phyloP scores from a whole-genome alignment of 2,113 vertebrate species.

The Alosa alosa region DNA sequence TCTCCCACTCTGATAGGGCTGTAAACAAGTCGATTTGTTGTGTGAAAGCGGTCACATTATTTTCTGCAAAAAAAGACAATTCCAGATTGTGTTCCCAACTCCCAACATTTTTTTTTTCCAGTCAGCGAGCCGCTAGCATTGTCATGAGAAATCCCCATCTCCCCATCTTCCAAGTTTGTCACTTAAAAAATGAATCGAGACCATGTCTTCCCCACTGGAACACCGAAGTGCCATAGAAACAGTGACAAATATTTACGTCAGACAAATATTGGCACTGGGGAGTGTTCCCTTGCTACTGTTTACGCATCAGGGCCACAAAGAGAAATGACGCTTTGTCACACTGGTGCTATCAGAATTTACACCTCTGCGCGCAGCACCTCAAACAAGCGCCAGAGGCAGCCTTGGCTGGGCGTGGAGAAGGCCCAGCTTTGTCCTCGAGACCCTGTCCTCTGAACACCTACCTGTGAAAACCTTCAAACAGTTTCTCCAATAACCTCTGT shows the following conservation, averaged over 20 bases:
- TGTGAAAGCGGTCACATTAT: background rate
- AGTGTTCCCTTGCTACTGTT: constrained; percentile 59
- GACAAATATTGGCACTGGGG: constrained; percentile 67
- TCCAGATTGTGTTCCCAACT: background rate
- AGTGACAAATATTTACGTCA: constrained; percentile 76
- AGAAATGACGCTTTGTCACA: constrained; percentile 68
- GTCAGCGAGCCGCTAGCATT: constrained; percentile 47
- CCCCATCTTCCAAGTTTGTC: constrained; percentile 67
- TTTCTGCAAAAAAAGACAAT: constrained; percentile 6
- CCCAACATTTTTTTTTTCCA: background rate
- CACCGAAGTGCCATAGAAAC: constrained; percentile 78
- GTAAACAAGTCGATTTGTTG: constrained; percentile 24
- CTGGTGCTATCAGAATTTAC: constrained; percentile 67
- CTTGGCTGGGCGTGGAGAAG: constrained; percentile 62
- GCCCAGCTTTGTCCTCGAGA: constrained; percentile 67
- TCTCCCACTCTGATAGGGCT: constrained; percentile 17
- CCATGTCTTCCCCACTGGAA: constrained; percentile 53
- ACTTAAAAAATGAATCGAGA: constrained; percentile 66
- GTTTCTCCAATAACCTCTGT: constrained; percentile 16
- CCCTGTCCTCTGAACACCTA: constrained; percentile 67
- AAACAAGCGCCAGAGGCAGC: constrained; percentile 67
- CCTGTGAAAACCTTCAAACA: constrained; percentile 66
- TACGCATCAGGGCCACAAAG: constrained; percentile 68
- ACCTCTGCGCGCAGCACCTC: constrained; percentile 66
- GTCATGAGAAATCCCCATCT: constrained; percentile 69